Percentiles rank a stretch among this genome's conserved stretches.
These are phyloP conservation scores for Vireo altiloquus DNA, from an alignment of 2,113 vertebrate genomes.

Conservation along the genomic window DNA sequence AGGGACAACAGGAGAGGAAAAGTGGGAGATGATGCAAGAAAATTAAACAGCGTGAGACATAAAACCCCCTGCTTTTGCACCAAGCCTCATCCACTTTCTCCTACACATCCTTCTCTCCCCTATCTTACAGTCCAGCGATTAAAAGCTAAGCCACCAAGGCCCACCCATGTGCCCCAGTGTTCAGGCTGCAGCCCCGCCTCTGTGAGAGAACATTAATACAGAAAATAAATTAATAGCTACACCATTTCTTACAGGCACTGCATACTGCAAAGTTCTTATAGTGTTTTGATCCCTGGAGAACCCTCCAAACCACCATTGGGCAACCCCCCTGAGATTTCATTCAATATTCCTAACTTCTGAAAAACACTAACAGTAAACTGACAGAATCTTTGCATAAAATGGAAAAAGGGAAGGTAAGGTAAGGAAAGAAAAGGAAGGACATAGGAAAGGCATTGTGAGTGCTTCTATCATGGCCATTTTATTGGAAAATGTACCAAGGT, in stretches of 20 bases:
- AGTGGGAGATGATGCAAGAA: background rate
- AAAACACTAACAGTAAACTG: background rate
- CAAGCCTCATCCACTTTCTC: background rate
- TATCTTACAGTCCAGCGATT: background rate
- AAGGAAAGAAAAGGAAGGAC: background rate
- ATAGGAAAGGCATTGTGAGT: background rate
- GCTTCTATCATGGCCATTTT: background rate
- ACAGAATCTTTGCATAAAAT: background rate
- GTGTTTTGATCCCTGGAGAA: background rate
- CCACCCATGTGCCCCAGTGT: background rate
- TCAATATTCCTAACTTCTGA: background rate
- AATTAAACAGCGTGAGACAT: background rate
- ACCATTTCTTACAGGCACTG: background rate
- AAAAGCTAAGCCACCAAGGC: background rate
- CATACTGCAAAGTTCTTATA: background rate
- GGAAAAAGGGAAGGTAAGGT: background rate
- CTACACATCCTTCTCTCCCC: background rate
- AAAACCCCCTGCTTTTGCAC: background rate
- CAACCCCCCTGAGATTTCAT: background rate
- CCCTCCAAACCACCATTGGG: background rate
- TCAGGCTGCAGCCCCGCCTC: background rate
- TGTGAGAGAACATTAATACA: background rate
- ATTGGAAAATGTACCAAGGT: background rate
- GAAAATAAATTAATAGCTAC: background rate
- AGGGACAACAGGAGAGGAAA: background rate